phyloP scores from a whole-genome alignment of 2,888 invertebrate genomes.

The Proisotoma minuta region DNA sequence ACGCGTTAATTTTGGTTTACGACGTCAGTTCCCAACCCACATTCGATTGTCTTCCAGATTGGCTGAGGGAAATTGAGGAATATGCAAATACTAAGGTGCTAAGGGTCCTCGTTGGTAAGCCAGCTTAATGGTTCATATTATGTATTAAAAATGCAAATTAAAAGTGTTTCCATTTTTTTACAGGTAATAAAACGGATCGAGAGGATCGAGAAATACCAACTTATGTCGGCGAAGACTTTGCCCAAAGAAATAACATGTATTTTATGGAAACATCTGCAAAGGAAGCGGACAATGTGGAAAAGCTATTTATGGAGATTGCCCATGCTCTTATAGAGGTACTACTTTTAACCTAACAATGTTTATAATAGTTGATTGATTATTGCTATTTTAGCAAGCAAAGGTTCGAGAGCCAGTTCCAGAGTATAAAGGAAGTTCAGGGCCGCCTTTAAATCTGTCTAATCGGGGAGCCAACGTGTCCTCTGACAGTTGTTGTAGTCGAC shows the following conservation, averaged over 20 bases:
- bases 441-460: slow-evolving; percentile 40
- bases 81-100: slow-evolving; percentile 93
- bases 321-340: slow-evolving; percentile 78
- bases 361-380: slow-evolving; percentile 12
- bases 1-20: slow-evolving; percentile 92
- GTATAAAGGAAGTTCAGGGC: slow-evolving; percentile 29
- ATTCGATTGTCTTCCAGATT: slow-evolving; percentile 93
- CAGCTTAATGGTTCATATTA: background rate
- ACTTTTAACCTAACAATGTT: background rate
- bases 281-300: slow-evolving; percentile 95
- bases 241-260: slow-evolving; percentile 92
- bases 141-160: background rate
- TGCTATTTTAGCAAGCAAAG: slow-evolving; percentile 43
- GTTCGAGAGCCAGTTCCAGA: slow-evolving; percentile 42
- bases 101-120: slow-evolving; percentile 85
- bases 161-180: slow-evolving; percentile 1
- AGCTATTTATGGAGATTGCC: slow-evolving; percentile 94
- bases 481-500: slow-evolving; percentile 43
- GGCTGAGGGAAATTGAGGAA: slow-evolving; percentile 95
- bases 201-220: slow-evolving; percentile 93
- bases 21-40: slow-evolving; percentile 97
- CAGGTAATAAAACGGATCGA: slow-evolving; percentile 94
- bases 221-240: slow-evolving; percentile 92
- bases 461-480: slow-evolving; percentile 37
- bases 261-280: slow-evolving; percentile 97